These are phyloP conservation scores for Littorina saxatilis DNA, from an alignment of 1,140 invertebrate genomes.

Conservation along the genomic window DNA sequence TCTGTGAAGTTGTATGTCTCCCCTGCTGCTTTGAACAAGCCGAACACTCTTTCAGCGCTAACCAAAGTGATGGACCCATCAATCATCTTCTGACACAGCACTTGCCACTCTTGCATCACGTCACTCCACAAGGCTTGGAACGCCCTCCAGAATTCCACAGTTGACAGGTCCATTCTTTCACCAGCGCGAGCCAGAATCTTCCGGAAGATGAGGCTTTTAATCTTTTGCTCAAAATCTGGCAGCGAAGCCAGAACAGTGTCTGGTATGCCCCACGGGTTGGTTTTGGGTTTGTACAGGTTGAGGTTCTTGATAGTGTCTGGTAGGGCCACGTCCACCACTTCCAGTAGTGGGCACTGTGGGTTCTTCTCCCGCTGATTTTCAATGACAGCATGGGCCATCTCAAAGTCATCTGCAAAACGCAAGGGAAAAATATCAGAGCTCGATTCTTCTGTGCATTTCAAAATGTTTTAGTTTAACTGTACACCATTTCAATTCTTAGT, in stretches of 20 bases:
- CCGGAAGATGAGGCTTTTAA: background rate
- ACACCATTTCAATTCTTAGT: background rate
- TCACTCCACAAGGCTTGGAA: constrained; percentile 11
- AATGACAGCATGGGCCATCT: background rate
- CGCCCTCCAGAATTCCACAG: background rate
- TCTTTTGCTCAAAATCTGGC: background rate
- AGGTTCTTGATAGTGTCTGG: background rate
- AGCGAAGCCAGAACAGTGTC: background rate
- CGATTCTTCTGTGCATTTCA: no score
- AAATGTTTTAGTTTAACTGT: no score
- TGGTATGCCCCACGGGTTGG: constrained; percentile 13
- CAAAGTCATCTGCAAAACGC: background rate
- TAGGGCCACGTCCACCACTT: background rate
- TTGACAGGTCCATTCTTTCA: background rate
- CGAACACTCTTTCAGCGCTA: background rate
- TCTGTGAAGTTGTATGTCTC: background rate
- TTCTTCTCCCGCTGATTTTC: background rate
- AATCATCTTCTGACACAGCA: background rate
- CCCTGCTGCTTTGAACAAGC: background rate
- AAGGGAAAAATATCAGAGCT: background rate
- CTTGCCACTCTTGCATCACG: background rate
- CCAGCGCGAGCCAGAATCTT: background rate
- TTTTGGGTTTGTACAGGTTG: background rate
- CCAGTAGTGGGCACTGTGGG: background rate
- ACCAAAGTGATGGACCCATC: constrained; percentile 8